Conservation (phyloP, 2,797 vertebrate genomes). For the Etheostoma nigrum region DNA sequence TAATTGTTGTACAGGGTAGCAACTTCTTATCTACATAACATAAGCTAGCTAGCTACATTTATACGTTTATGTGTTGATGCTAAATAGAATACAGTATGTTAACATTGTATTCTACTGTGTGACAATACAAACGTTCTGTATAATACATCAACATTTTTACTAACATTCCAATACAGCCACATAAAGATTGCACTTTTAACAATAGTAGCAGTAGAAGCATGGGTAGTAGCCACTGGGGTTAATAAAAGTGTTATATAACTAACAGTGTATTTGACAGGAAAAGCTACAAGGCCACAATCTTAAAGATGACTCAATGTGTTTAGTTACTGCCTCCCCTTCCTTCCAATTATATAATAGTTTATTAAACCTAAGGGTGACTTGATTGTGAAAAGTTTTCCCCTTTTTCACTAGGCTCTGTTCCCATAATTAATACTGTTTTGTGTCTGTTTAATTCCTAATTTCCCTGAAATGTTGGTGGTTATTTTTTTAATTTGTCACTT, state of each 20-base stretch:
- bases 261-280: constrained; percentile 20
- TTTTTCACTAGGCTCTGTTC: no score
- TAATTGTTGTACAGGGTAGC: neutral
- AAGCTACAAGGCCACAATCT: constrained; percentile 11
- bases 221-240: neutral
- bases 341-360: constrained; percentile 38
- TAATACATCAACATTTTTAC: neutral
- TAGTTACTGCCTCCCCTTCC: neutral
- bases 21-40: neutral
- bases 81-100: neutral
- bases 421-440: no score
- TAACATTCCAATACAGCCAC: neutral
- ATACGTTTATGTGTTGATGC: neutral
- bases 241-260: constrained; percentile 31
- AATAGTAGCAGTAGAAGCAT: constrained; percentile 12
- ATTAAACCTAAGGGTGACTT: constrained; percentile 46
- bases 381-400: no score
- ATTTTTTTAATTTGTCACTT: no score
- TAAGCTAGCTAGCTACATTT: neutral
- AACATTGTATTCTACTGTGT: neutral
- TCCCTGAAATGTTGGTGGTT: no score
- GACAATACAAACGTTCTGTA: neutral
- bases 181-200: constrained; percentile 12
- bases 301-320: constrained; percentile 28
- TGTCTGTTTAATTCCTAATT: no score